Percentiles rank a stretch among this genome's conserved stretches.
Conservation (phyloP, 2,113 vertebrate genomes). For the Bungarus multicinctus region DNA sequence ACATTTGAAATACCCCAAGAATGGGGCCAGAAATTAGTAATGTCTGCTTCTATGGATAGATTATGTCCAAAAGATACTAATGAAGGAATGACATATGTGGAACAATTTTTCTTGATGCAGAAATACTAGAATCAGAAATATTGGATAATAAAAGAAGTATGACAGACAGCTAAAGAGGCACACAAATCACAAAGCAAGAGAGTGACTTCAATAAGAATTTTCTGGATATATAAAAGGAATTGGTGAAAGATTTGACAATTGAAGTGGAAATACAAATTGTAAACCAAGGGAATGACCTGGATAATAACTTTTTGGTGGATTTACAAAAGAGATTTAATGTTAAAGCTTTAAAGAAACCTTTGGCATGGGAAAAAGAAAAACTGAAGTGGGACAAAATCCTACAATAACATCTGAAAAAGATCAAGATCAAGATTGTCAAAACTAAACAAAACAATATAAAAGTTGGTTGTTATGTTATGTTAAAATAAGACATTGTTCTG, state of each 20-base stretch:
- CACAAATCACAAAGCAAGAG: neutral
- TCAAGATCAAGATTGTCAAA: neutral
- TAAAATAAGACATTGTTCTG: neutral
- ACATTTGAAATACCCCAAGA: neutral
- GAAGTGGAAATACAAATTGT: neutral
- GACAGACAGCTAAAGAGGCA: neutral
- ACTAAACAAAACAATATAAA: neutral
- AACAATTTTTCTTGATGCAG: neutral
- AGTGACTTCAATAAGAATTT: neutral
- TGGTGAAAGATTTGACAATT: neutral
- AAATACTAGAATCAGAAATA: neutral
- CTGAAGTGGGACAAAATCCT: neutral
- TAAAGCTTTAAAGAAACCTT: neutral
- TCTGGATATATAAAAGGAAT: neutral
- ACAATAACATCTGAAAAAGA: neutral
- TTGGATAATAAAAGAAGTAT: neutral
- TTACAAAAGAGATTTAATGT: neutral
- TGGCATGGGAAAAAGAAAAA: neutral
- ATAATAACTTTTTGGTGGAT: neutral
- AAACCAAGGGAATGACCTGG: neutral
- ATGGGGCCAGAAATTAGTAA: neutral
- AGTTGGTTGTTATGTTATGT: neutral
- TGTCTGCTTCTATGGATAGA: neutral
- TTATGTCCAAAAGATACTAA: neutral
- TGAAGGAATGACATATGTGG: neutral